Evolutionary conservation across 2,113 vertebrate species (phyloP), one percentile per base, ranked within the genome.

Genomic region (Zingel zingel): DNA sequence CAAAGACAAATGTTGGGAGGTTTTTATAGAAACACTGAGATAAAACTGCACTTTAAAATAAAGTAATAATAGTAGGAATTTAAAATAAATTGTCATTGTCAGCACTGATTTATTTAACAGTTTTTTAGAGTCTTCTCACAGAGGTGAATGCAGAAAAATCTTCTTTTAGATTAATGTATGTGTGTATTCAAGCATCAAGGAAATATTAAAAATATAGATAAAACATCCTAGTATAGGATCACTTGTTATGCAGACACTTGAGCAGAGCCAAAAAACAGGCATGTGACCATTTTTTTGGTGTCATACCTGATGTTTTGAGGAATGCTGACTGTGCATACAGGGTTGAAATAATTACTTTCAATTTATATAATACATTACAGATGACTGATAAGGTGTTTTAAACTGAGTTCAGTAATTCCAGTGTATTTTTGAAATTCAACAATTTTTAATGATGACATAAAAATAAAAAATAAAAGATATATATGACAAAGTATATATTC

Each of bases 1-100:
- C 79, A 69, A 70, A 89, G 85, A 94, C 85, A 86, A 90, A 89
- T 88, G 82, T 85, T 88, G 71, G 80, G 56, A 71, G 51, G 13
- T 62, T 81, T 86, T 68, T 67, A 77, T 68, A 58, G 65, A 78
- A 87, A 90, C 27, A 50, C 15, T 59, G 71, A 79, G 64, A 84
- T 67, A 83, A 83, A 86, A 79, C 39, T 58, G 25, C 45, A 67
- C 73, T 74, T 87, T 71, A 69, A 83, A 89, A 64, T 67, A 66
- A 82, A 74, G 69, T 54, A 58, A 81, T 74, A 82, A 85, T 57
- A 59, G 25, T 36, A 45, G 30, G 48, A 27, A 51, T 67, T 77
- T 73, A 53, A 64, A 82, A 81, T 57, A 27, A 66, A 86, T 30
- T 74, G 61, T 68, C 48, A 68, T 59, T 63, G 71, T 90, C 30